A percentile compares a stretch with the other conserved stretches of the same genome.
phyloP scores from a whole-genome alignment of 1,140 invertebrate species.

The Vollenhovia emeryi region DNA sequence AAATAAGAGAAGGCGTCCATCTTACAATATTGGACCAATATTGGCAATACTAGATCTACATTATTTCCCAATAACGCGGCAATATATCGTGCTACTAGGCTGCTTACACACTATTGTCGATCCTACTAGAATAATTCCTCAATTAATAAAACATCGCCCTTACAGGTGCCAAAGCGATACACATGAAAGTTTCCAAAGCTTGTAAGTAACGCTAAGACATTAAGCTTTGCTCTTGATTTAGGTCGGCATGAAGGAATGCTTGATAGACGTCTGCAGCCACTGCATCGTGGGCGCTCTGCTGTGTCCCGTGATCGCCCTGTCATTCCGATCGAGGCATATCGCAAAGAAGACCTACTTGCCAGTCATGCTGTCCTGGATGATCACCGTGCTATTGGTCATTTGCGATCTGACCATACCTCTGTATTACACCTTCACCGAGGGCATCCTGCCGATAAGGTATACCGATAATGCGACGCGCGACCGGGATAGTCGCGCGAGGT shows the following conservation, averaged over 20 bases:
- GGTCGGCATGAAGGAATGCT: conserved; percentile 78
- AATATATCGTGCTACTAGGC: too few species aligned
- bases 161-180: background rate
- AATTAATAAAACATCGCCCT: background rate
- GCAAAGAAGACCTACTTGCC: conserved; percentile 84
- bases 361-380: conserved; percentile 84
- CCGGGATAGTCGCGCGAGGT: conserved; percentile 21
- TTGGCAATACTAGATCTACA: too few species aligned
- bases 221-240: conserved; percentile 58
- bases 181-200: background rate
- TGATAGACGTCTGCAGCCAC: conserved; percentile 82
- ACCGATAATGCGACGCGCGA: conserved; percentile 28
- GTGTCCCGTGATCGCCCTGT: conserved; percentile 85
- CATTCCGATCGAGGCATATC: conserved; percentile 83
- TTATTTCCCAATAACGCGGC: too few species aligned
- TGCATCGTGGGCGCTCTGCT: conserved; percentile 80
- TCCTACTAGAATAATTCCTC: background rate
- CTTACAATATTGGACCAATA: too few species aligned
- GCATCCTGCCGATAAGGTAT: conserved; percentile 79
- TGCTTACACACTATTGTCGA: background rate
- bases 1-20: too few species aligned
- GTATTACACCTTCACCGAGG: conserved; percentile 83
- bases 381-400: conserved; percentile 83
- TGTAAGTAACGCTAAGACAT: background rate
- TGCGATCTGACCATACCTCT: conserved; percentile 86